phyloP scores from a whole-genome alignment of 23 tunicate species.

The Phallusia fumigata region DNA sequence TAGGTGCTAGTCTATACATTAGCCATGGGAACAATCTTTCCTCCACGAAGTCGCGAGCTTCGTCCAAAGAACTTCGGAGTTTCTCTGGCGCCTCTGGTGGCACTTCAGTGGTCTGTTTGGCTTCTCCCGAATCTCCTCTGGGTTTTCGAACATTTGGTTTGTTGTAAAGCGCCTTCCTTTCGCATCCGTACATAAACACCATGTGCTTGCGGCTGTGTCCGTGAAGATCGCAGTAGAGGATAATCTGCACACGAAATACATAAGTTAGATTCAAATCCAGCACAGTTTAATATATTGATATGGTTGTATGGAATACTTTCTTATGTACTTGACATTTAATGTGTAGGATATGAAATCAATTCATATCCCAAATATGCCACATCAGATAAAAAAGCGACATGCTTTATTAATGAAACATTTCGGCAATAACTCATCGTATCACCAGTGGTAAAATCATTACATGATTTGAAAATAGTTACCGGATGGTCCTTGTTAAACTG shows the following conservation, averaged over 20 bases:
- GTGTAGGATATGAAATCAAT: no score
- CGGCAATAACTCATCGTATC: no score
- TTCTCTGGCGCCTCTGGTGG: constrained; percentile 6
- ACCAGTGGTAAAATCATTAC: no score
- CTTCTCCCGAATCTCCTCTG: constrained; percentile 11
- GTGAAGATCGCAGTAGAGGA: constrained; percentile 88
- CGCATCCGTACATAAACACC: constrained; percentile 98
- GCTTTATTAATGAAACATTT: no score
- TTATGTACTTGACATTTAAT: no score
- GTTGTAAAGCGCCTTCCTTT: constrained; percentile 47
- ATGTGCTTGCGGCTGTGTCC: constrained; percentile 92
- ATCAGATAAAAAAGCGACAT: no score
- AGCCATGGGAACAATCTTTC: constrained; percentile 93
- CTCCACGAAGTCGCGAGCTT: constrained; percentile 81
- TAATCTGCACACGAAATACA: constrained; percentile 42
- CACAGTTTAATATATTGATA: no score
- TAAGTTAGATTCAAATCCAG: no score
- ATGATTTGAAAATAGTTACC: constrained; percentile 19
- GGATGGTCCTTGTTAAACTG: constrained; percentile 83
- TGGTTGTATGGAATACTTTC: no score
- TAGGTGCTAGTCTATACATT: constrained; percentile 68
- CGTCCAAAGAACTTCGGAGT: constrained; percentile 18
- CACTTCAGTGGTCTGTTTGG: not conserved
- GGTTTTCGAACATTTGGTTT: constrained; percentile 14
- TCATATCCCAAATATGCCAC: no score